phyloP scores from a whole-genome alignment of 2,797 vertebrate species.

The Myripristis jacobus region DNA sequence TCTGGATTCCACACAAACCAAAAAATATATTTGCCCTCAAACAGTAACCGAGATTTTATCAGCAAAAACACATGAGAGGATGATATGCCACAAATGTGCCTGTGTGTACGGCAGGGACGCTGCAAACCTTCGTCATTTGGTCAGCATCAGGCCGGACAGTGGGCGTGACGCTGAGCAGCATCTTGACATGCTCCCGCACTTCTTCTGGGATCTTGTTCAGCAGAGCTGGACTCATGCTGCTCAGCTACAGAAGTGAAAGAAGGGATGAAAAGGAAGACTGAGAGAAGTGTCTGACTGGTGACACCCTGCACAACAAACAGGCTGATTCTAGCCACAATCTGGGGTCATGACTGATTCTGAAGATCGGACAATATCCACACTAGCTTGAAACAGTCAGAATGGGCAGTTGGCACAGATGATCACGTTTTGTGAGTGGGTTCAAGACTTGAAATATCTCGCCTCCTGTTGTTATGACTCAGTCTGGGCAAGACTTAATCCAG shows the following conservation, averaged over 20 bases:
- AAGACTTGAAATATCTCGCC: no score
- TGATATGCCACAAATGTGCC: not conserved
- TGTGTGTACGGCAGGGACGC: not conserved
- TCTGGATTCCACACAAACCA: conserved; percentile 77
- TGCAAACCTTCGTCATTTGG: conserved; percentile 96
- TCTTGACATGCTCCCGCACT: conserved; percentile 94
- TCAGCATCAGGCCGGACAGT: conserved; percentile 96
- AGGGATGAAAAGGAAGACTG: not conserved
- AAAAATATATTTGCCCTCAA: not conserved
- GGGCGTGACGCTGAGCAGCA: conserved; percentile 93
- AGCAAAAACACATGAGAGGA: not conserved
- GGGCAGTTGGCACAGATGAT: not conserved
- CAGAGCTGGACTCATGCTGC: conserved; percentile 88
- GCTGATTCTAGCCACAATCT: no score
- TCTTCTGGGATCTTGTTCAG: conserved; percentile 93
- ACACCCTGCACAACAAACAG: not conserved
- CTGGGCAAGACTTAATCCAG: no score
- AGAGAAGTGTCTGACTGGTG: not conserved
- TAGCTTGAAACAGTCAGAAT: not conserved
- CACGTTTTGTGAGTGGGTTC: not conserved
- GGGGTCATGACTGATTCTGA: no score
- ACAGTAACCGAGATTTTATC: not conserved
- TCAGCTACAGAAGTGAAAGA: conserved; percentile 83
- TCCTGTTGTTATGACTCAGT: no score
- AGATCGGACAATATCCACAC: not conserved